Evolutionary conservation across 2,888 invertebrate species (phyloP).

Genomic region (Myathropa florea): DNA sequence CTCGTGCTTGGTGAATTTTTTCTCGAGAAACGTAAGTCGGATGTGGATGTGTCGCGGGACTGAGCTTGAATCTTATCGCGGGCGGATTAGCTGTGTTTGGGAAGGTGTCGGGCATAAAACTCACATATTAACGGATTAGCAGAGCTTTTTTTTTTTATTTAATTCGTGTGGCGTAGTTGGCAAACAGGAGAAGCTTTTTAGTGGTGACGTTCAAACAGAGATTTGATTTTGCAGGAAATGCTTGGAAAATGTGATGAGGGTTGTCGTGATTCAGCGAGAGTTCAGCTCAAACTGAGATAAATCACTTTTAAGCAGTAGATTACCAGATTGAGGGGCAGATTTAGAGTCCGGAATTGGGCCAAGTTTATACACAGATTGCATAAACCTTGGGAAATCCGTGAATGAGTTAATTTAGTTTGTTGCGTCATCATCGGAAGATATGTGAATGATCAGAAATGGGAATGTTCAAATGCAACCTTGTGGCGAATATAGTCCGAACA

Average conservation of each 20-base stretch:
- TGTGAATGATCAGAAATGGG: too few relatives aligned
- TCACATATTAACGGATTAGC: neutral
- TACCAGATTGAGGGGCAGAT: neutral
- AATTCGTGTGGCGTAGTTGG: neutral
- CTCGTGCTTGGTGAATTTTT: conserved; percentile 72
- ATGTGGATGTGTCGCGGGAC: neutral
- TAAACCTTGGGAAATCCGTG: neutral
- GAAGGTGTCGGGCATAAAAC: neutral
- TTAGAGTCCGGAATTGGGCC: neutral
- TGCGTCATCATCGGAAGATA: neutral
- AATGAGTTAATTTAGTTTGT: neutral
- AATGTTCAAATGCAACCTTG: too few relatives aligned
- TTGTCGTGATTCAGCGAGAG: too few relatives aligned
- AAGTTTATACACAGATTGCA: neutral
- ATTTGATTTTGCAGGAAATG: neutral
- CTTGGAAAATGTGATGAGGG: neutral
- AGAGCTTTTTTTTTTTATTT: neutral
- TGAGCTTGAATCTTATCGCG: neutral
- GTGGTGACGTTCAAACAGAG: too few relatives aligned
- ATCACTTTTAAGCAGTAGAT: neutral
- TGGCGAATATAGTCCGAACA: too few relatives aligned
- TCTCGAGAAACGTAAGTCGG: conserved; percentile 71
- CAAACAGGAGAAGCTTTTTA: neutral
- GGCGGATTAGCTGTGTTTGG: neutral
- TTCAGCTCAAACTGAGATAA: neutral